Evolutionary conservation across 2,797 vertebrate species (phyloP).

Genomic region (Psittacula derbiana): DNA sequence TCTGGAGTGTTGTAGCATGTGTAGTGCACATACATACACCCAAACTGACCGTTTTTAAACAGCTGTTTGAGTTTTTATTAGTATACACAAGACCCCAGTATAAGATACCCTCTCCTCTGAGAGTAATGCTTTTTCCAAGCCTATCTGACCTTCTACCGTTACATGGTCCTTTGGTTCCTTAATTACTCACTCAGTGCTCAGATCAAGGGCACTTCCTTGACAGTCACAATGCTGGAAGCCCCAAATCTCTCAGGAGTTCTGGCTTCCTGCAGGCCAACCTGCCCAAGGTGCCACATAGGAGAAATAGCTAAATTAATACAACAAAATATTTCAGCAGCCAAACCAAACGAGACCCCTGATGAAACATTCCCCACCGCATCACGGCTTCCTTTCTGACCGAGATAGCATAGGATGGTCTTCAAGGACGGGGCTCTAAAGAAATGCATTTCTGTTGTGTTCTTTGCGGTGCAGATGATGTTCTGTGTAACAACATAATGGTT

Average conservation of each 20-base stretch:
- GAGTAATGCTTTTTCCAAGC: slow-evolving; percentile 40
- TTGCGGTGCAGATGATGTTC: slow-evolving; percentile 84
- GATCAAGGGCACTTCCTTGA: slow-evolving; percentile 61
- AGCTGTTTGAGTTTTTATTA: slow-evolving; percentile 57
- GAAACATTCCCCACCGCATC: neutral
- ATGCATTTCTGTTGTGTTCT: slow-evolving; percentile 82
- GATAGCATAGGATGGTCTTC: slow-evolving; percentile 63
- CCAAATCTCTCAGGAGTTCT: slow-evolving; percentile 5
- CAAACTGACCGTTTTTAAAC: slow-evolving; percentile 71
- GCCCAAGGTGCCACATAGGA: neutral
- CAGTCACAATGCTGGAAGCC: neutral
- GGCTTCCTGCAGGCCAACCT: slow-evolving; percentile 11
- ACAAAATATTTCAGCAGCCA: slow-evolving; percentile 53
- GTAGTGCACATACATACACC: slow-evolving; percentile 48
- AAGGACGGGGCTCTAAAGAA: slow-evolving; percentile 71
- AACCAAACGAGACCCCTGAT: slow-evolving; percentile 19
- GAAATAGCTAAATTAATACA: neutral
- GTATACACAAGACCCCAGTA: slow-evolving; percentile 47
- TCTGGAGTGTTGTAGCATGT: slow-evolving; percentile 71
- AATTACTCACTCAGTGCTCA: slow-evolving; percentile 72
- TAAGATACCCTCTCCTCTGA: slow-evolving; percentile 36
- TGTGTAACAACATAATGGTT: slow-evolving; percentile 84
- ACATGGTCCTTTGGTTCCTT: neutral
- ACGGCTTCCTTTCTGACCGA: slow-evolving; percentile 49
- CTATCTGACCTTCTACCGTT: slow-evolving; percentile 52